These are phyloP conservation scores for Nasua narica DNA, from an alignment of 2,797 vertebrate genomes.

Conservation along the genomic window DNA sequence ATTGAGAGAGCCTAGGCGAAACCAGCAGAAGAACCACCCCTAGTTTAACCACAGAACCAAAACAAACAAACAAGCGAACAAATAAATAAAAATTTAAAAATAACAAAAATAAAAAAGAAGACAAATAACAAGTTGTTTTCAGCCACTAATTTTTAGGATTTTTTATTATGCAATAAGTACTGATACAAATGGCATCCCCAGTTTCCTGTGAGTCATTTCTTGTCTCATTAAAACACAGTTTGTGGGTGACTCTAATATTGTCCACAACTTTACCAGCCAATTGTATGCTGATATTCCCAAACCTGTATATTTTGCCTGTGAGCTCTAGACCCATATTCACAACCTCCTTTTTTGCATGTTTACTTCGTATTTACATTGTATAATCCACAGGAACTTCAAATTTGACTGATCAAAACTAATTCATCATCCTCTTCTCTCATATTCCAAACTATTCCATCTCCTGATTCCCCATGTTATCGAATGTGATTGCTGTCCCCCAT, in stretches of 20 bases:
- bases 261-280: neutral
- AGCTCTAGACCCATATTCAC: neutral
- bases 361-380: neutral
- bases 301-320: neutral
- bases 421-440: neutral
- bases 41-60: neutral
- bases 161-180: neutral
- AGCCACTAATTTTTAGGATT: neutral
- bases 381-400: neutral
- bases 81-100: neutral
- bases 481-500: accelerated
- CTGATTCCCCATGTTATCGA: neutral
- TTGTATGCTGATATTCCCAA: neutral
- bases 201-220: neutral
- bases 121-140: neutral
- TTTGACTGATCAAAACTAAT: neutral
- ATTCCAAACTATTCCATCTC: neutral
- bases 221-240: neutral
- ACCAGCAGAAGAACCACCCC: neutral
- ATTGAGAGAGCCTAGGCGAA: neutral
- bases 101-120: neutral
- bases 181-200: neutral
- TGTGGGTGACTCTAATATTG: neutral
- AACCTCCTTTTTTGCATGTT: neutral
- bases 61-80: neutral